These are phyloP conservation scores for Aphelenchoides fujianensis DNA, from an alignment of 1,140 invertebrate species.

Conservation along the genomic window DNA sequence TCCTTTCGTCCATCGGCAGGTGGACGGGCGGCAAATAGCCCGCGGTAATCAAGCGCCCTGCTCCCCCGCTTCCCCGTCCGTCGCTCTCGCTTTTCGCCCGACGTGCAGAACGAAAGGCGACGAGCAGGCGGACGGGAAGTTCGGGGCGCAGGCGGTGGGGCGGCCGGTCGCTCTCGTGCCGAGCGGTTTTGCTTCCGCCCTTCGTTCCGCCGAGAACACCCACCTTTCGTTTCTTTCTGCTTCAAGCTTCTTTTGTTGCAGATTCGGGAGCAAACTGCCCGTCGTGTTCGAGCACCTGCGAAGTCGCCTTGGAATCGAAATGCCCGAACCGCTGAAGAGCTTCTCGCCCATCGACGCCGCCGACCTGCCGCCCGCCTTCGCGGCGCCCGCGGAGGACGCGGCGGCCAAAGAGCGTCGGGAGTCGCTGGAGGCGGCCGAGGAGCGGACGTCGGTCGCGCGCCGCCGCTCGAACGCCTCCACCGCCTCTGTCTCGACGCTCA, in stretches of 20 bases:
- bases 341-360: background rate
- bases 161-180: no score
- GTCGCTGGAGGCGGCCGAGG: background rate
- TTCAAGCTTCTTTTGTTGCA: background rate
- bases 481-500: background rate
- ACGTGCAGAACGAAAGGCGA: no score
- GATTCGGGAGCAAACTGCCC: background rate
- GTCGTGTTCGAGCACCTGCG: background rate
- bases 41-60: no score
- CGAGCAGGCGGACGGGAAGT: no score
- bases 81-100: no score
- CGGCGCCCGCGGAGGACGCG: background rate
- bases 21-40: no score
- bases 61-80: no score
- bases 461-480: background rate
- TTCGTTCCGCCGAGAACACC: no score
- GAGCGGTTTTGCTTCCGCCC: no score
- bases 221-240: no score
- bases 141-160: no score
- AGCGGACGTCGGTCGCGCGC: background rate
- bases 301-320: background rate
- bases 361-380: background rate
- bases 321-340: background rate
- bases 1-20: no score
- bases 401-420: background rate